A percentile compares a stretch with the other conserved stretches of the same genome.
phyloP scores from a whole-genome alignment of 37 sponge, comb jelly and placozoan genomes.

The Mnemiopsis leidyi region DNA sequence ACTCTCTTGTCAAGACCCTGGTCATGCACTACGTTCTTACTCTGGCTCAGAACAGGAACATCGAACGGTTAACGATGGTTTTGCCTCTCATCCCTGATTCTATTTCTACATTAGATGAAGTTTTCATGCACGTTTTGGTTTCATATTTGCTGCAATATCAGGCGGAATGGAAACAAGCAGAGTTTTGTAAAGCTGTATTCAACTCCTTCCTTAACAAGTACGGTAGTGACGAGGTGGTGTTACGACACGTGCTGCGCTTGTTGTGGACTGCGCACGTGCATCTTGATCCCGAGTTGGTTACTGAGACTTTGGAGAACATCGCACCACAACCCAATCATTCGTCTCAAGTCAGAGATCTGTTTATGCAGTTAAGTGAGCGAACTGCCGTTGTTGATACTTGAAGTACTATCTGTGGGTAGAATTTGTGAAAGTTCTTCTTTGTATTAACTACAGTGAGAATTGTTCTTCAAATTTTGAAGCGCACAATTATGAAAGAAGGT shows the following conservation, averaged over 20 bases:
- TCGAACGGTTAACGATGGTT: not conserved
- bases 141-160: not conserved
- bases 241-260: slow-evolving; percentile 16
- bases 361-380: not conserved
- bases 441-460: too few species aligned
- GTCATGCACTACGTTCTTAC: not conserved
- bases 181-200: slow-evolving; percentile 10
- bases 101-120: slow-evolving; percentile 1
- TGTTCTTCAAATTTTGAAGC: too few species aligned
- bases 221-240: not conserved
- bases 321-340: slow-evolving; percentile 7
- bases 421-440: too few species aligned
- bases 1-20: not conserved
- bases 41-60: not conserved
- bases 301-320: not conserved
- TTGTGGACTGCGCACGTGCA: not conserved
- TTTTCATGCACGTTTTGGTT: slow-evolving; percentile 21
- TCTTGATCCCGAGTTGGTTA: not conserved
- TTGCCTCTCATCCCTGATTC: slow-evolving; percentile 28
- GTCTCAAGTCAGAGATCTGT: slow-evolving; percentile 6
- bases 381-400: not conserved
- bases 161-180: not conserved
- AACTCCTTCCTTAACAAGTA: slow-evolving; percentile 11
- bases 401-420: too few species aligned
- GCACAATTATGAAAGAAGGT: too few species aligned